A percentile compares a stretch with the other conserved stretches of the same genome.
Evolutionary conservation across 1,140 invertebrate species (phyloP).

Genomic region (Lepidurus couesii): DNA sequence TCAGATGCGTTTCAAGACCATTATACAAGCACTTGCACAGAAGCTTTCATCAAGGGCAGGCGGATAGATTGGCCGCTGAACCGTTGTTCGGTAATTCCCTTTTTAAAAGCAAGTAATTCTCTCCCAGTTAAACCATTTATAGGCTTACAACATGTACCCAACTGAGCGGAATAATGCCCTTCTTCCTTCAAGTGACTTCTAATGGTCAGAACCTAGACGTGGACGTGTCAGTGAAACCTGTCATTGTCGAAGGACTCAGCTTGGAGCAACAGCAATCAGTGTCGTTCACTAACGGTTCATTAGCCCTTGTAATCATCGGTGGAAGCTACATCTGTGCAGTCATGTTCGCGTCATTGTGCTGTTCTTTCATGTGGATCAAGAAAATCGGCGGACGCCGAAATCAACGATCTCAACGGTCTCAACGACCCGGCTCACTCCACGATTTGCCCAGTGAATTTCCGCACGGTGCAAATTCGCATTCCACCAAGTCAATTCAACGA

Average conservation of each 20-base stretch:
- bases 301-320: background rate
- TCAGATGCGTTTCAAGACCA: slow-evolving; percentile 1
- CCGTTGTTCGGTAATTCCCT: background rate
- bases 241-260: too few relatives aligned
- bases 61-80: background rate
- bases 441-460: background rate
- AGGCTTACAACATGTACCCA: too few relatives aligned
- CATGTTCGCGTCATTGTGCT: slow-evolving; percentile 26
- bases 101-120: too few relatives aligned
- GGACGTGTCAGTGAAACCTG: too few relatives aligned
- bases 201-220: too few relatives aligned
- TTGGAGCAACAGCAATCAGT: background rate
- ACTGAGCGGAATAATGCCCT: too few relatives aligned
- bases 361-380: background rate
- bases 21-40: background rate
- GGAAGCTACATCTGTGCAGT: background rate
- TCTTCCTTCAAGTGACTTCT: too few relatives aligned
- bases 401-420: background rate
- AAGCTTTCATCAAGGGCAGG: slow-evolving; percentile 12
- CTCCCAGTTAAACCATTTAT: too few relatives aligned
- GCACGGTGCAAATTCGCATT: background rate
- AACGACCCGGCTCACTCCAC: background rate
- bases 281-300: background rate
- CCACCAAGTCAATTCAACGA: background rate
- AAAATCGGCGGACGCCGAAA: background rate